Conservation (phyloP, 2,888 invertebrate species). For the Drosophila falleni region DNA sequence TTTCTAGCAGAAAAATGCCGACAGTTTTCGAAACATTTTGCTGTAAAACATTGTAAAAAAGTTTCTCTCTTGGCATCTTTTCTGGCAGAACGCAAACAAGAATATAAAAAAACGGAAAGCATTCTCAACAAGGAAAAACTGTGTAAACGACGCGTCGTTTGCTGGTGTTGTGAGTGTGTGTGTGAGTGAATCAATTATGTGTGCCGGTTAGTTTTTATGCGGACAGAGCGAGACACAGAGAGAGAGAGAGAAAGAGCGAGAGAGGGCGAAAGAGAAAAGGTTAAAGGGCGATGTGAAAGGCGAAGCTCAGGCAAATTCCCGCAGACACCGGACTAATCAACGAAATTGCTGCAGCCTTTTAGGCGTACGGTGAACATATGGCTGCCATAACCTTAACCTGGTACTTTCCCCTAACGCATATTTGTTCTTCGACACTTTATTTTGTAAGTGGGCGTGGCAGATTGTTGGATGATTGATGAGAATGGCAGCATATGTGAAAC, state of each 20-base stretch:
- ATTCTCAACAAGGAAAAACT: slow-evolving; percentile 29
- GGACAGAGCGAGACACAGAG: background rate
- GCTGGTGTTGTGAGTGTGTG: slow-evolving; percentile 2
- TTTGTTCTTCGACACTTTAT: slow-evolving; percentile 54
- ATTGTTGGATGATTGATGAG: slow-evolving; percentile 57
- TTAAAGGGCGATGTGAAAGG: slow-evolving; percentile 4
- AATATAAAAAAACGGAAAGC: slow-evolving; percentile 17
- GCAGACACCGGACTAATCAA: slow-evolving; percentile 69
- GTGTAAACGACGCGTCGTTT: slow-evolving; percentile 17
- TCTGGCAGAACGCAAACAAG: slow-evolving; percentile 9
- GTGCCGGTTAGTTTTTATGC: slow-evolving; percentile 68
- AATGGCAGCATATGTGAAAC: slow-evolving; percentile 18
- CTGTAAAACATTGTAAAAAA: slow-evolving; percentile 14
- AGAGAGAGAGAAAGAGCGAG: background rate
- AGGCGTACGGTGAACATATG: slow-evolving; percentile 56
- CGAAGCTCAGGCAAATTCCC: slow-evolving; percentile 39
- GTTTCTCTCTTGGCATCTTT: slow-evolving; percentile 14
- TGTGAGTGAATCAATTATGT: slow-evolving; percentile 50
- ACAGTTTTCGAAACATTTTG: background rate
- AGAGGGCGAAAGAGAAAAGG: background rate
- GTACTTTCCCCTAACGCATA: slow-evolving; percentile 17
- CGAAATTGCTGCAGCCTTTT: slow-evolving; percentile 77
- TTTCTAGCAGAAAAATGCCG: slow-evolving; percentile 2
- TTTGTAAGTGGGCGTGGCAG: slow-evolving; percentile 36
- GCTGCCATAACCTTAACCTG: slow-evolving; percentile 40